Evolutionary conservation across 2,113 vertebrate species (phyloP), one percentile per base, ranked within the genome.

Genomic region (Myiozetetes cayanensis): DNA sequence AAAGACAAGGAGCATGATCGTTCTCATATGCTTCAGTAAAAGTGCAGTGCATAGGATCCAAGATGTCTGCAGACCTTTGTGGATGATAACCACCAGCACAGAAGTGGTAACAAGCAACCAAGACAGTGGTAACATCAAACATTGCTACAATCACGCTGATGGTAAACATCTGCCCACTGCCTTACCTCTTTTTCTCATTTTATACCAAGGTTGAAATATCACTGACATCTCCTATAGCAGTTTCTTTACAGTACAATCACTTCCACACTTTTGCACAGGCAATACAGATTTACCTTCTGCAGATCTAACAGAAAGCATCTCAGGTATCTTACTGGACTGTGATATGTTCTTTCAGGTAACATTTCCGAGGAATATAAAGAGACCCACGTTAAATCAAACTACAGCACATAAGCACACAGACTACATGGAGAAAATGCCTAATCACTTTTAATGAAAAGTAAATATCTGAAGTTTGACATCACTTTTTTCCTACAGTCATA

Each of bases 21-120:
- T 55, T 95, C 50, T 94, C 93, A 75, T 58, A 87, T 87, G 95
- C 47, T 78, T 74, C 76, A 87, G 73, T 39, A 78, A 16, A 72
- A 85, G 44, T 23, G 52, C 56, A 52, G 35, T 12, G 35, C 35
- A 27, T 0, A 15, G 56, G 53, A 95, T 41, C 56, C 83, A 15
- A 53, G 3, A 1, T 9, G 14, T 14, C 83, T 92, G 72, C 83
- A 86, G 68, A 92, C 21, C 39, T 90, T 68, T 68, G 65, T 13
- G 18, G 68, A 94, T 59, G 50, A 75, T 63, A 87, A 92, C 52
- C 65, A 84, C 61, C 73, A 78, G 86, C 10, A 77, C 33, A 89
- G 75, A 89, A 65, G 80, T 89, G 76, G 55, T 53, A 94, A 96
- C 79, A 88, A 80, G 88, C 72, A 94, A 88, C 50, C 52, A 94